Base-by-base conservation (phyloP, 2,888 invertebrate species). In the Pammene fasciana region DNA sequence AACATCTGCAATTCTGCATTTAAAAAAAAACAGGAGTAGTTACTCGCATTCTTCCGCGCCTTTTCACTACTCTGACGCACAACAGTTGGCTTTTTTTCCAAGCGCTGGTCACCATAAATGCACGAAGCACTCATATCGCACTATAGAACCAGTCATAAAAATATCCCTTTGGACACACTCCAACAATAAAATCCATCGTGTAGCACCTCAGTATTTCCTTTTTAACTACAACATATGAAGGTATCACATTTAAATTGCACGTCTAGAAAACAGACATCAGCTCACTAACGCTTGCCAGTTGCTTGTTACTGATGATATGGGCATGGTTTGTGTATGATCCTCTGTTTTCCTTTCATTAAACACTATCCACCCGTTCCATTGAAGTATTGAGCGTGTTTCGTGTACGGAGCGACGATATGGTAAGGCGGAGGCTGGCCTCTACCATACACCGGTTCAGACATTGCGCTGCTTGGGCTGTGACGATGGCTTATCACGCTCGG, bases 331-430 rank as follows among this genome's bases (percentile, higher is more conserved):
- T 54, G 68, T 45, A 61, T 16, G 48, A 68, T 65, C 52, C 72
- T 74, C 48, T 75, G 79, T 79, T 78, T 84, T 78, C 82, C 77
- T 65, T 78, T 75, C 71, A 74, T 75, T 54, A 71, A 76, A 78
- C 74, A 86, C 84, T 92, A 92, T 89, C 92, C 92, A 75, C 92
- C 92, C 57, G 91, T 89, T 62, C 92, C 92, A 80, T 94, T 93
- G 77, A 95, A 95, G 79, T 94, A 94, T 81, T 94, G 94, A 74
- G 96, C 96, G 80, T 96, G 96, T 92, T 96, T 96, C 13, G 97
- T 97, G 81, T 95, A 96, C 4, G 95, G 95, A 34, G 97, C 96
- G 38, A 97, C 97, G 79, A 97, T 96, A 79, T 97, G 96, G 88
- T 97, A 97, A 0, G 97, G 97, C 0, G 97, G 97, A 14, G 97